These are phyloP conservation scores for Upupa epops DNA, from an alignment of 2,113 vertebrate genomes.

Conservation along the genomic window DNA sequence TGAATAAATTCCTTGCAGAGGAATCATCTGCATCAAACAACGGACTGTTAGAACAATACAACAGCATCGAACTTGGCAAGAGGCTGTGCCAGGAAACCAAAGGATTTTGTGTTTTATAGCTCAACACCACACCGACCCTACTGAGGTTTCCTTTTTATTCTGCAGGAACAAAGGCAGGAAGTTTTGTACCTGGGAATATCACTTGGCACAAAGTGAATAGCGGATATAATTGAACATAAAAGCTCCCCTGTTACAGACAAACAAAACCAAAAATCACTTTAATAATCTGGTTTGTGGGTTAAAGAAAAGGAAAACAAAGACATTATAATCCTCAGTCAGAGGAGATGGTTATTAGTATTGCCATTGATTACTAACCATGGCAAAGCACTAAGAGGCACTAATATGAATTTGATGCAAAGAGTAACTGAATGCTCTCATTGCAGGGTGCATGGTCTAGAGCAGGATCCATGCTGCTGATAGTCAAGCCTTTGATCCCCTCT, in stretches of 20 bases:
- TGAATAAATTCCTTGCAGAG: background rate
- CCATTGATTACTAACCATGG: conserved; percentile 22
- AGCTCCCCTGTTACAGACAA: background rate
- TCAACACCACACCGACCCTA: background rate
- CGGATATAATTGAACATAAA: conserved; percentile 24
- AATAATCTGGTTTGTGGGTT: conserved; percentile 3
- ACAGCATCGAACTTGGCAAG: background rate
- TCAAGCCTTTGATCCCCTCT: background rate
- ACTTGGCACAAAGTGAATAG: conserved; percentile 3
- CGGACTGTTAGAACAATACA: background rate
- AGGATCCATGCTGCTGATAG: background rate
- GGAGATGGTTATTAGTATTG: background rate
- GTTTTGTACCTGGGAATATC: conserved; percentile 25
- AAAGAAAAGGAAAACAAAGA: conserved; percentile 21
- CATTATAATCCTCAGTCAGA: background rate
- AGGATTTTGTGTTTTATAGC: background rate
- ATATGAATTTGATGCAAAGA: background rate
- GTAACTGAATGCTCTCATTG: background rate
- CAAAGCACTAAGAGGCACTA: background rate
- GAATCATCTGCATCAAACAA: background rate
- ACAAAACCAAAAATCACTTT: background rate
- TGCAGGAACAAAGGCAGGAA: background rate
- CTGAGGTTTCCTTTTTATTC: background rate
- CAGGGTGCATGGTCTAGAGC: background rate
- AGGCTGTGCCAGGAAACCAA: background rate